Base-by-base conservation (phyloP, 1,140 invertebrate species). In the Leptinotarsa undecemlineata region DNA sequence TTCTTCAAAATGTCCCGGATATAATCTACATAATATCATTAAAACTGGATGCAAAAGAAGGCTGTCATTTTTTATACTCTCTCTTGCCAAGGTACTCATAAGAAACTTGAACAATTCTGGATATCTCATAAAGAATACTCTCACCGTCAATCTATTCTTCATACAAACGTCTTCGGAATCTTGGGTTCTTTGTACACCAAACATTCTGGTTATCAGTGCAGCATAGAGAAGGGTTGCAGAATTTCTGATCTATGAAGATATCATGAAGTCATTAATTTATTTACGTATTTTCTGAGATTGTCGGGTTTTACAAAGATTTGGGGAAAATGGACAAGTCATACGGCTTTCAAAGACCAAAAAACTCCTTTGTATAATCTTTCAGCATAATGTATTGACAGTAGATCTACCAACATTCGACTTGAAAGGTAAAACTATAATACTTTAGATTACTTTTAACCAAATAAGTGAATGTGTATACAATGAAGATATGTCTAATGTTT, bases 81-180 rank as follows among this genome's bases (percentile, higher is more conserved):
- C 87, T 26, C 88, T 88, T 60, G 84, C 80, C 2, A 94, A 83
- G 86, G 92, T 89, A 51, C 89, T 83, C 62, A 95, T 84, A 75
- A 98, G 90, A 83, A 94, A 96, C 48, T 92, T 88, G 81, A 93
- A 92, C 0, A 97, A 86, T 33, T 87, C 83, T 13, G 96, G 94
- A 88, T 94, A 96, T 42, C 91, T 90, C 76, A 93, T 88, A 84
- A 97, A 97, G 86, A 99, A 98, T 11, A 93, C 90, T 71, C 90
- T 87, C 3, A 90, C 90, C 0, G 92, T 91, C 89, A 94, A 91
- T 78, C 90, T 90, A 85, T 97, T 97, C 76, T 94, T 91, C 19
- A 90, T 88, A 64, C 89, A 90, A 26, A 92, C 84, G 75, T 92
- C 88, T n/a, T 94, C 90, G n/a, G 88, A 86, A 84, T 94, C 90